Percentiles rank a stretch among this genome's conserved stretches.
Evolutionary conservation across 2,888 invertebrate genomes (phyloP).

Genomic region (Papilio demoleus): DNA sequence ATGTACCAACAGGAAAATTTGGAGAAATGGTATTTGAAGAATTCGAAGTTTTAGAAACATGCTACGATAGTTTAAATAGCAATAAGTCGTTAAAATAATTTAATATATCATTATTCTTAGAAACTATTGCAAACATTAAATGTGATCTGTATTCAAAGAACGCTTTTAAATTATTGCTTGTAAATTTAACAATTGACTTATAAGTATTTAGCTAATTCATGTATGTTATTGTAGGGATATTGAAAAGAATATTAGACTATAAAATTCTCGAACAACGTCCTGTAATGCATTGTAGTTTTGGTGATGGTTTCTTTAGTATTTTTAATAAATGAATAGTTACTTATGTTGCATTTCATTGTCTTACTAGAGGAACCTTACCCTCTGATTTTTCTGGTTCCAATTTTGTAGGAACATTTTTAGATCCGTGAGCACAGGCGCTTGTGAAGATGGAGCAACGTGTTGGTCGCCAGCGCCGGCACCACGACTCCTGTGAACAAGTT

Average conservation of each 20-base stretch:
- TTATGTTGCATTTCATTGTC: slow-evolving; percentile 44
- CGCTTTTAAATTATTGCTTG: slow-evolving; percentile 78
- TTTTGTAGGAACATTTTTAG: slow-evolving; percentile 70
- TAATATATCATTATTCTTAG: slow-evolving; percentile 47
- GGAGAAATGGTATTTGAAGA: slow-evolving; percentile 94
- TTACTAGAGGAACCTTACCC: slow-evolving; percentile 61
- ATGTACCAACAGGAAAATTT: slow-evolving; percentile 84
- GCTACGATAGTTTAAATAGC: slow-evolving; percentile 84
- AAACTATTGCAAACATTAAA: slow-evolving; percentile 67
- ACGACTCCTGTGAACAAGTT: slow-evolving; percentile 81
- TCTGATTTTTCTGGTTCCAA: slow-evolving; percentile 73
- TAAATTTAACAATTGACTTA: slow-evolving; percentile 61
- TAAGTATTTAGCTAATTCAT: slow-evolving; percentile 63
- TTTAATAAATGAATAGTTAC: slow-evolving; percentile 66
- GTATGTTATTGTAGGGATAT: slow-evolving; percentile 54
- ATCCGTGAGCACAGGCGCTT: slow-evolving; percentile 71
- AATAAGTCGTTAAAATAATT: slow-evolving; percentile 77
- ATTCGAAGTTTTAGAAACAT: slow-evolving; percentile 87
- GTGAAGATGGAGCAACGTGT: slow-evolving; percentile 75
- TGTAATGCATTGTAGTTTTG: slow-evolving; percentile 67
- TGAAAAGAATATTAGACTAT: slow-evolving; percentile 30
- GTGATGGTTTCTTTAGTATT: slow-evolving; percentile 75
- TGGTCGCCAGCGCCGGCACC: slow-evolving; percentile 85
- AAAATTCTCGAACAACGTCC: slow-evolving; percentile 53
- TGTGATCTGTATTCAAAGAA: slow-evolving; percentile 79